Conservation (phyloP, 2,797 vertebrate genomes). For the Carcharodon carcharias region DNA sequence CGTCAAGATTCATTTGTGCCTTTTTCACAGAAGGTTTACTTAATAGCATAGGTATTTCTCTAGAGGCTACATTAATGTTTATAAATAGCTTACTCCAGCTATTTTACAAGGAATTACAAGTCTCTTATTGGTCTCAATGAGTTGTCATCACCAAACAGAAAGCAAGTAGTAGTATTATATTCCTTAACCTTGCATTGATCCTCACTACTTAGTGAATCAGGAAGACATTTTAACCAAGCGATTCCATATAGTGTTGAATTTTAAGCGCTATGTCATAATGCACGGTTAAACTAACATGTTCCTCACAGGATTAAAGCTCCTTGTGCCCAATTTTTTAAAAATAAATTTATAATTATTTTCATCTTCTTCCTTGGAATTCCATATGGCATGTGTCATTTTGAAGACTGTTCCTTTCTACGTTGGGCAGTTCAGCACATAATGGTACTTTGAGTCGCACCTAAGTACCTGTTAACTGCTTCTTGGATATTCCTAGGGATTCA, state of each 20-base stretch:
- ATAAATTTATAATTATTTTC: background rate
- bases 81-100: background rate
- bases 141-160: background rate
- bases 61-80: background rate
- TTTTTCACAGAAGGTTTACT: background rate
- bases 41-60: background rate
- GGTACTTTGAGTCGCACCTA: background rate
- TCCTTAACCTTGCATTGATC: background rate
- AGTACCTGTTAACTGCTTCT: background rate
- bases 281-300: background rate
- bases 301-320: background rate
- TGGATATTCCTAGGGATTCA: background rate
- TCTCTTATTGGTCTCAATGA: background rate
- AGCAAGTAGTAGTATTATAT: background rate
- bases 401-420: background rate
- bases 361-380: background rate
- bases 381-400: background rate
- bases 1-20: background rate
- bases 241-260: background rate
- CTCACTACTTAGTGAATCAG: background rate
- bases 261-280: background rate
- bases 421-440: background rate
- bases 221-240: background rate
- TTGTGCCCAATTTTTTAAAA: background rate
- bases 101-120: background rate